Evolutionary conservation across 64 coral and sea anemone species (phyloP).

Genomic region (Pocillopora damicornis): DNA sequence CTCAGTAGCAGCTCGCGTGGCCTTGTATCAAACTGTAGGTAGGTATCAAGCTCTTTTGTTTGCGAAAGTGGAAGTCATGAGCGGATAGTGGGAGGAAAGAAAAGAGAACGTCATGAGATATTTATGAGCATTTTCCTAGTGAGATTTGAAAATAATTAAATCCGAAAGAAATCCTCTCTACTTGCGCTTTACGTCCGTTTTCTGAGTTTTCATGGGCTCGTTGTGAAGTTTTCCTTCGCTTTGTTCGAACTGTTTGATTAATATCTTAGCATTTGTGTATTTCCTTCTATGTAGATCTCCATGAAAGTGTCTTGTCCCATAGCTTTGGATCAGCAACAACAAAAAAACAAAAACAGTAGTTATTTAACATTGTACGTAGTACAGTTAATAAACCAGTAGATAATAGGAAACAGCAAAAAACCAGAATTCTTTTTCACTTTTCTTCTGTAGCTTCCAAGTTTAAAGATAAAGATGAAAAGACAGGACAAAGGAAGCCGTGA

Average conservation of each 20-base stretch:
- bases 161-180: no score
- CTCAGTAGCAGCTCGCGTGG: conserved; percentile 59
- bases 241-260: background rate
- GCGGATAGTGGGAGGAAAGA: background rate
- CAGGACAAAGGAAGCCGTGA: conserved; percentile 5
- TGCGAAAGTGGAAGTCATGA: background rate
- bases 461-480: conserved; percentile 31
- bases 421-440: background rate
- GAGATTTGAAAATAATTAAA: no score
- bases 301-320: no score
- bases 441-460: conserved; percentile 23
- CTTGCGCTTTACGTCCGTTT: no score
- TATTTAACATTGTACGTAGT: no score
- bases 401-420: background rate
- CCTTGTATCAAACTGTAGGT: conserved; percentile 60
- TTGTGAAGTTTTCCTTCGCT: background rate
- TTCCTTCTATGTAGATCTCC: no score
- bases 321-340: no score
- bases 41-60: background rate
- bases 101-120: no score
- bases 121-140: no score
- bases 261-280: no score
- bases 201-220: no score
- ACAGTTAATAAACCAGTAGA: no score
- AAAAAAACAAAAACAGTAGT: background rate